phyloP scores from a whole-genome alignment of 2,888 invertebrate species.

The Altica lythri region DNA sequence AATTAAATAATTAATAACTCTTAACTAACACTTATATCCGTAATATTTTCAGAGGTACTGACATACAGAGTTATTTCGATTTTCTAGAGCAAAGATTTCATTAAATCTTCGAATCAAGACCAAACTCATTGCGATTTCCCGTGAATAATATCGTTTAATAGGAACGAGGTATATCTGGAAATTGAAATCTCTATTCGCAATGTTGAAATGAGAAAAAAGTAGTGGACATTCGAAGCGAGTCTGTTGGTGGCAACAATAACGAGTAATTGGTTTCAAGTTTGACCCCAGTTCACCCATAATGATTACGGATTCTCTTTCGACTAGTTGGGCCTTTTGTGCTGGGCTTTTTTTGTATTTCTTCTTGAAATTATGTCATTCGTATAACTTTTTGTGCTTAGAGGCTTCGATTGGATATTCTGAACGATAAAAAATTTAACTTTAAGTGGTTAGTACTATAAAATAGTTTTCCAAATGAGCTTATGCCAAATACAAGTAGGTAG shows the following conservation, averaged over 20 bases:
- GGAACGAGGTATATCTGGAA: slow-evolving; percentile 42
- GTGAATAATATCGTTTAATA: slow-evolving; percentile 35
- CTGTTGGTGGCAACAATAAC: slow-evolving; percentile 57
- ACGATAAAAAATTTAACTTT: no score
- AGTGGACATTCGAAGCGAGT: slow-evolving; percentile 48
- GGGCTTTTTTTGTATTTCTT: slow-evolving; percentile 37
- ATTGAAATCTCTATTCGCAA: slow-evolving; percentile 53
- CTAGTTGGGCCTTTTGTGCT: slow-evolving; percentile 34
- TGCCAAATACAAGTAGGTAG: no score
- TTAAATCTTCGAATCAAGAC: neutral
- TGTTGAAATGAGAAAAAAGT: slow-evolving; percentile 35
- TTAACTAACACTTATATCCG: no score
- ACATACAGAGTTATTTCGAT: no score
- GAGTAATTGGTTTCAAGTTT: slow-evolving; percentile 57
- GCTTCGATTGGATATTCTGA: no score
- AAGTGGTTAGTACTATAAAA: no score
- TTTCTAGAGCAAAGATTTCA: slow-evolving; percentile 7
- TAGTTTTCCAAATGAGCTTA: no score
- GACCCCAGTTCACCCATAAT: slow-evolving; percentile 53
- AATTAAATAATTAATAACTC: no score
- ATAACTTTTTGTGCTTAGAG: slow-evolving; percentile 23
- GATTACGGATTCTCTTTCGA: slow-evolving; percentile 41
- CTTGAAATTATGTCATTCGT: slow-evolving; percentile 27
- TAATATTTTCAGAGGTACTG: no score
- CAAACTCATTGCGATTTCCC: slow-evolving; percentile 22